phyloP scores from a whole-genome alignment of 2,888 invertebrate species.

The Onthophagus sagittarius region DNA sequence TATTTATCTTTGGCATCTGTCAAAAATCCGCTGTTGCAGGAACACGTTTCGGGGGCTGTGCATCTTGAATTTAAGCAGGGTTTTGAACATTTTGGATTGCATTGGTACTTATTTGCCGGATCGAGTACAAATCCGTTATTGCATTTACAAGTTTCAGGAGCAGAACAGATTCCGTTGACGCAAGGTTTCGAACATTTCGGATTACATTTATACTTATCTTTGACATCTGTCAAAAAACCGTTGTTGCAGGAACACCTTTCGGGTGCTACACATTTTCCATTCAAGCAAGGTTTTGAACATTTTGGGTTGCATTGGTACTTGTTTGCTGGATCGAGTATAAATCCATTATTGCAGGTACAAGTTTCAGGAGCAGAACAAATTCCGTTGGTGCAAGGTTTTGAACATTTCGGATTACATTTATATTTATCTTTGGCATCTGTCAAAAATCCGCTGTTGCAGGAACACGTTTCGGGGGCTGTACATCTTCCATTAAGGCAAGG shows the following conservation, averaged over 20 bases:
- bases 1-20: slow-evolving; percentile 22
- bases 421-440: slow-evolving; percentile 29
- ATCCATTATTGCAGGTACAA: slow-evolving; percentile 26
- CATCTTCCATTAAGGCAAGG: slow-evolving; percentile 42
- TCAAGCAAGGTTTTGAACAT: slow-evolving; percentile 40
- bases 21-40: slow-evolving; percentile 23
- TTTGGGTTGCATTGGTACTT: slow-evolving; percentile 40
- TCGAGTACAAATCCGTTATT: slow-evolving; percentile 18
- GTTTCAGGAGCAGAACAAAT: slow-evolving; percentile 29
- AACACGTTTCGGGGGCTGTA: slow-evolving; percentile 16
- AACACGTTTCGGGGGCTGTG: slow-evolving; percentile 24
- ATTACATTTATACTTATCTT: slow-evolving; percentile 25
- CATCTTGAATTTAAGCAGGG: slow-evolving; percentile 27
- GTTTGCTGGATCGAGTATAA: slow-evolving; percentile 15
- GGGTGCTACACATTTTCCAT: slow-evolving; percentile 43
- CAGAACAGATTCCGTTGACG: slow-evolving; percentile 24
- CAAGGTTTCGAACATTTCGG: slow-evolving; percentile 26
- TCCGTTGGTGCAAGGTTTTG: slow-evolving; percentile 29
- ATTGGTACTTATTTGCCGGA: slow-evolving; percentile 20
- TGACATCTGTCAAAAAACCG: slow-evolving; percentile 14
- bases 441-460: slow-evolving; percentile 25
- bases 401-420: slow-evolving; percentile 31
- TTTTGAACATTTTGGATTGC: slow-evolving; percentile 24
- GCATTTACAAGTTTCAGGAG: slow-evolving; percentile 25
- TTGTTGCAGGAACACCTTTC: slow-evolving; percentile 31